phyloP scores from a whole-genome alignment of 2,113 vertebrate genomes.

The Prionailurus viverrinus region DNA sequence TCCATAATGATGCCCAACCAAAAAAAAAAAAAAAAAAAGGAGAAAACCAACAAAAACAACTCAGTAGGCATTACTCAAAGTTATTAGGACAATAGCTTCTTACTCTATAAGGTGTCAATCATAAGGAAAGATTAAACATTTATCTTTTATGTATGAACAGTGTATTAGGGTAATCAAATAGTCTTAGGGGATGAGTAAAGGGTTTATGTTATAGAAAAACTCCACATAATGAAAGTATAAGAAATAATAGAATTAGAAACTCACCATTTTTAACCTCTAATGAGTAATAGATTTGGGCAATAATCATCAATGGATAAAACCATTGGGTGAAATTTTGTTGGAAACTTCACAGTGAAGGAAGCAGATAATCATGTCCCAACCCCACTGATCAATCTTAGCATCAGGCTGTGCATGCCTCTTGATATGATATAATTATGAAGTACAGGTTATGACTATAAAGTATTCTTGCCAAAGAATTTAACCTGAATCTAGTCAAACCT shows the following conservation, averaged over 20 bases:
- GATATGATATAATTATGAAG: background rate
- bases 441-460: background rate
- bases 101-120: background rate
- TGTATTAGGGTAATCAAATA: background rate
- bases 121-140: background rate
- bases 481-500: background rate
- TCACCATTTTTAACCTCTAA: background rate
- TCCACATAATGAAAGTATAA: background rate
- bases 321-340: background rate
- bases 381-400: background rate
- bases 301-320: background rate
- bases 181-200: background rate
- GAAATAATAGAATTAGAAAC: background rate
- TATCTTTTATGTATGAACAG: background rate
- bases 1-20: background rate
- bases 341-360: background rate
- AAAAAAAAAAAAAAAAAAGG: background rate
- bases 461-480: background rate
- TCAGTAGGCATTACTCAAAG: background rate
- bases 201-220: slow-evolving; percentile 5
- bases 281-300: background rate
- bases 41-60: background rate
- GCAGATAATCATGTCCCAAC: background rate
- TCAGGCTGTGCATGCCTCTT: background rate
- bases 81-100: background rate